Evolutionary conservation across 2,113 vertebrate genomes (phyloP).

Genomic region (Ageneiosus marmoratus): DNA sequence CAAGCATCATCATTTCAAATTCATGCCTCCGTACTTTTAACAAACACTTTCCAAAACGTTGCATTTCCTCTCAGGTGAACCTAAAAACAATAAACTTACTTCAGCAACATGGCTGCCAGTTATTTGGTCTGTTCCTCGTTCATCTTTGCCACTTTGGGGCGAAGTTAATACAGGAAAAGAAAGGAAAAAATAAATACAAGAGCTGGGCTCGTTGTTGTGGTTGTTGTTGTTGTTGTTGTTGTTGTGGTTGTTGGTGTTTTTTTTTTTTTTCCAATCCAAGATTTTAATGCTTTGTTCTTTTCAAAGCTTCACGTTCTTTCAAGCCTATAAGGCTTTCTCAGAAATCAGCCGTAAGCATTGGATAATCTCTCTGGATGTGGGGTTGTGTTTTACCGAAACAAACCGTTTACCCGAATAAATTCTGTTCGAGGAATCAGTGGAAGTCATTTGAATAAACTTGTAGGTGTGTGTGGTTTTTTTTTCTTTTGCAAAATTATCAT

Average conservation of each 20-base stretch:
- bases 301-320: conserved; percentile 38
- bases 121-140: conserved; percentile 31
- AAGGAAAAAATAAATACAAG: too few relatives aligned
- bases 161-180: conserved; percentile 11
- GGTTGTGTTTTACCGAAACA: conserved; percentile 19
- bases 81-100: conserved; percentile 23
- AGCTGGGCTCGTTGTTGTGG: too few relatives aligned
- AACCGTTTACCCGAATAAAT: conserved; percentile 28
- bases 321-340: conserved; percentile 33
- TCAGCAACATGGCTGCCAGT: conserved; percentile 25
- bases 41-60: not conserved
- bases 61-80: not conserved
- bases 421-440: not conserved
- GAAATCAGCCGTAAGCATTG: conserved; percentile 33
- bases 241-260: too few relatives aligned
- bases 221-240: too few relatives aligned
- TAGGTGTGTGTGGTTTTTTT: conserved; percentile 19
- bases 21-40: not conserved
- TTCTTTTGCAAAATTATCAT: conserved; percentile 27
- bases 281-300: conserved; percentile 46
- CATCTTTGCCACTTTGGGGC: conserved; percentile 25
- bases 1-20: conserved; percentile 1
- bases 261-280: not conserved
- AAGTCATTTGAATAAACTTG: conserved; percentile 26
- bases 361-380: conserved; percentile 29